A percentile compares a stretch with the other conserved stretches of the same genome.
phyloP scores from a whole-genome alignment of 2,113 vertebrate genomes.

The Nothocercus nigrocapillus region DNA sequence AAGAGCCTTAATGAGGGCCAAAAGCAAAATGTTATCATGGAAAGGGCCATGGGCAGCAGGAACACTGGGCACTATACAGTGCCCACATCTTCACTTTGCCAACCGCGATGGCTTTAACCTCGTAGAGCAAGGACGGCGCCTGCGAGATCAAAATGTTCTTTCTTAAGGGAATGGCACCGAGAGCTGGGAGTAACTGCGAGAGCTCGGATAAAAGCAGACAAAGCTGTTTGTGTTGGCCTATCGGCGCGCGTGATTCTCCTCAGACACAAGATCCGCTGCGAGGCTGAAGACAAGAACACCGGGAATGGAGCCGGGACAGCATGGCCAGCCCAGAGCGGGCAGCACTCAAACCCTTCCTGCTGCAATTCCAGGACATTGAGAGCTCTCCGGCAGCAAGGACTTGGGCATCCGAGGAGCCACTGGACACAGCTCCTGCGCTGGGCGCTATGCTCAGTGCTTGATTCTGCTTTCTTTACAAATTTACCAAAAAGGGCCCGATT shows the following conservation, averaged over 20 bases:
- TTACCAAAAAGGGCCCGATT: not conserved
- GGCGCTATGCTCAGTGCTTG: accelerated
- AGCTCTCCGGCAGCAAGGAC: too few relatives aligned
- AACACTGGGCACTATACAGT: not conserved
- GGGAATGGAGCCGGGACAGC: not conserved
- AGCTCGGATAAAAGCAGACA: constrained; percentile 12
- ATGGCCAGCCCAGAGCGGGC: not conserved
- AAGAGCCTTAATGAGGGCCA: not conserved
- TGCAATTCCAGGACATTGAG: too few relatives aligned
- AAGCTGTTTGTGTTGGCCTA: constrained; percentile 53
- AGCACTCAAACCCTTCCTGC: too few relatives aligned
- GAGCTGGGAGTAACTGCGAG: not conserved
- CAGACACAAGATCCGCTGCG: not conserved
- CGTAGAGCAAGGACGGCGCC: not conserved
- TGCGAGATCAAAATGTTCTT: not conserved
- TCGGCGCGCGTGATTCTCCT: not conserved
- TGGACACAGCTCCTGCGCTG: too few relatives aligned
- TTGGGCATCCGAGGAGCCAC: too few relatives aligned
- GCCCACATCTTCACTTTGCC: not conserved
- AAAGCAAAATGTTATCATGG: not conserved
- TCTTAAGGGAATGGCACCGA: not conserved
- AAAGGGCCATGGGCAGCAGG: not conserved
- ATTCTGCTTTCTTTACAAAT: not conserved
- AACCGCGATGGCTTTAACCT: not conserved
- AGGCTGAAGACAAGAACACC: not conserved